Conservation (phyloP, 2,797 vertebrate species). For the Hypotaenidia okinawae region DNA sequence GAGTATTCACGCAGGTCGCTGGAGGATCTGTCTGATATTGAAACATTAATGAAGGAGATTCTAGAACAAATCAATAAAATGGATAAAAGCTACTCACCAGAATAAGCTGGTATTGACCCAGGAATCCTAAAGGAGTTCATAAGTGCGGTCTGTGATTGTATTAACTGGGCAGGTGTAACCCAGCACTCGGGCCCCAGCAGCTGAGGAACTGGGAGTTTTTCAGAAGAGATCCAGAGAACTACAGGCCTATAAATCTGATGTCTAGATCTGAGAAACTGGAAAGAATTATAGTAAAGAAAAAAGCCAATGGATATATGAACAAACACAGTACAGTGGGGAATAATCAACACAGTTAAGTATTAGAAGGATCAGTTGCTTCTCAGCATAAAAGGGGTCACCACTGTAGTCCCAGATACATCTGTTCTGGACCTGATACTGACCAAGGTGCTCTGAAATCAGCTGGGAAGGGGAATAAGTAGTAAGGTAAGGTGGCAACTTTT, state of each 20-base stretch:
- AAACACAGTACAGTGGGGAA: background rate
- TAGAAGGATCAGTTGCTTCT: background rate
- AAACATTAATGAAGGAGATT: background rate
- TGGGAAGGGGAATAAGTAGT: background rate
- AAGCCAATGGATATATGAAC: background rate
- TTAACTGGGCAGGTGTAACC: background rate
- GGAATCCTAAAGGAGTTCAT: background rate
- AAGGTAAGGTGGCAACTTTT: background rate
- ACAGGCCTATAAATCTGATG: background rate
- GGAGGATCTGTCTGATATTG: background rate
- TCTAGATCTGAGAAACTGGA: background rate
- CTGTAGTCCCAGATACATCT: background rate
- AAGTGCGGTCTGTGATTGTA: background rate
- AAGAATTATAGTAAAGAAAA: background rate
- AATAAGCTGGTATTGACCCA: background rate
- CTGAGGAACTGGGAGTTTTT: background rate
- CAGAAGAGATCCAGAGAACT: background rate
- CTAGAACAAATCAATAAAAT: background rate
- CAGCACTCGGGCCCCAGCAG: background rate
- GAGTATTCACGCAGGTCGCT: background rate
- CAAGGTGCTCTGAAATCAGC: background rate
- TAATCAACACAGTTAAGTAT: background rate
- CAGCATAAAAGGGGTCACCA: background rate
- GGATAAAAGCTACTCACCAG: background rate
- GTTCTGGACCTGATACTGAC: background rate